phyloP scores from a whole-genome alignment of 2,113 vertebrate genomes.

The Cyanocitta stelleri region DNA sequence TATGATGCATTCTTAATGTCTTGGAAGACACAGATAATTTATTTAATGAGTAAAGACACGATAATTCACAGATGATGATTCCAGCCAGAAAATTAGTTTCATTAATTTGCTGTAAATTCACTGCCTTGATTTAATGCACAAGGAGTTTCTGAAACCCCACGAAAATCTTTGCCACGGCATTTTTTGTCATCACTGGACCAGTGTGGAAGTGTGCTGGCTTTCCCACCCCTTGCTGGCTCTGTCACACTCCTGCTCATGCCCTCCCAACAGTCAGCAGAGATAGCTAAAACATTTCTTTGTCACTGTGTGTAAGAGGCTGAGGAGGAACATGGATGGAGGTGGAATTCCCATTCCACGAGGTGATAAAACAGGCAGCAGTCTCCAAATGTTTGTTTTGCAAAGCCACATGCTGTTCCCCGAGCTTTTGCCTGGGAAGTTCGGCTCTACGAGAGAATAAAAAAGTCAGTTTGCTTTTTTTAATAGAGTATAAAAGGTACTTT shows the following conservation, averaged over 20 bases:
- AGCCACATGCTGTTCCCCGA: background rate
- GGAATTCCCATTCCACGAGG: background rate
- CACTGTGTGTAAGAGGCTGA: background rate
- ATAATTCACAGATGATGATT: constrained; percentile 73
- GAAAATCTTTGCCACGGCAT: background rate
- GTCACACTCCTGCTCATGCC: background rate
- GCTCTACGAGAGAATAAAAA: background rate
- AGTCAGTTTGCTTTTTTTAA: background rate
- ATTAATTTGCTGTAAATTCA: constrained; percentile 72
- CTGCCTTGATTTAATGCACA: constrained; percentile 64
- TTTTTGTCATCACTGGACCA: background rate
- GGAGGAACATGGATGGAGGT: background rate
- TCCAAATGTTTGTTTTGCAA: background rate
- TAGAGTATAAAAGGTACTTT: constrained; percentile 29
- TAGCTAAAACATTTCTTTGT: background rate
- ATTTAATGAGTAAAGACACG: constrained; percentile 76
- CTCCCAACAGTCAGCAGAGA: background rate
- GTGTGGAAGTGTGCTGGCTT: background rate
- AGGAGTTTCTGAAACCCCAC: constrained; percentile 2
- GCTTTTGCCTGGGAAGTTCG: background rate
- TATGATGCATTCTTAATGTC: constrained; percentile 71
- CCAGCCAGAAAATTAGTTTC: constrained; percentile 76
- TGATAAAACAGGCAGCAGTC: background rate
- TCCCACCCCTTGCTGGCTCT: background rate
- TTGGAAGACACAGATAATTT: constrained; percentile 75